Evolutionary conservation across 2,797 vertebrate species (phyloP).

Genomic region (Rhynchotus rufescens): DNA sequence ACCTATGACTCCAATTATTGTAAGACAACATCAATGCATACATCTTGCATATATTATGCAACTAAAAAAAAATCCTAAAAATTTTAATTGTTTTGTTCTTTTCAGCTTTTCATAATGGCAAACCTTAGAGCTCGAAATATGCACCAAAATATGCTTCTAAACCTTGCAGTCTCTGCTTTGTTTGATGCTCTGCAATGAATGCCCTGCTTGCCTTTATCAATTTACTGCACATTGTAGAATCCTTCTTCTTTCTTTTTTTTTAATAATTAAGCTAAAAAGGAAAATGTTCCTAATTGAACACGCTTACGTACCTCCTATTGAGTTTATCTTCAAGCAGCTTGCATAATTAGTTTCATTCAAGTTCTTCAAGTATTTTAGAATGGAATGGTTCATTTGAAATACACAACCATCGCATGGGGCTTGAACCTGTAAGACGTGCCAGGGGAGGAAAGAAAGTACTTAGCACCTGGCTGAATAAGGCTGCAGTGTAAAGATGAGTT

Average conservation of each 20-base stretch:
- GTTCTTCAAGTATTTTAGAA: constrained; percentile 32
- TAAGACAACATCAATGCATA: background rate
- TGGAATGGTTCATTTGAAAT: constrained; percentile 21
- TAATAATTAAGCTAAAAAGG: constrained; percentile 30
- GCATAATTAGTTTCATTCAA: constrained; percentile 20
- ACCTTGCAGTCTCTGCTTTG: background rate
- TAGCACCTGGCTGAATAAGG: background rate
- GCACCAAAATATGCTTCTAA: constrained; percentile 1
- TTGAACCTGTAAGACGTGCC: background rate
- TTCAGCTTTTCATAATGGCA: background rate
- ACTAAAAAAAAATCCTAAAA: background rate
- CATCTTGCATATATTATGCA: background rate
- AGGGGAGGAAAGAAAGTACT: background rate
- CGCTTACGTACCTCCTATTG: background rate
- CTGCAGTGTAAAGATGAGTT: background rate
- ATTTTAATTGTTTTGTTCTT: background rate
- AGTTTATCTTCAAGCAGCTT: constrained; percentile 37
- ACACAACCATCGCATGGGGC: background rate
- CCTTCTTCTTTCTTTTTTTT: constrained; percentile 11
- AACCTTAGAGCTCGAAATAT: background rate
- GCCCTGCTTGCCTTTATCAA: constrained; percentile 26
- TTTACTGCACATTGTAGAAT: background rate
- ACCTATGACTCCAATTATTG: background rate
- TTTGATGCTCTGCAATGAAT: constrained; percentile 4
- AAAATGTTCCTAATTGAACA: background rate